These are phyloP conservation scores for Brachionus angularis DNA, from an alignment of 1,140 invertebrate genomes.

Conservation along the genomic window DNA sequence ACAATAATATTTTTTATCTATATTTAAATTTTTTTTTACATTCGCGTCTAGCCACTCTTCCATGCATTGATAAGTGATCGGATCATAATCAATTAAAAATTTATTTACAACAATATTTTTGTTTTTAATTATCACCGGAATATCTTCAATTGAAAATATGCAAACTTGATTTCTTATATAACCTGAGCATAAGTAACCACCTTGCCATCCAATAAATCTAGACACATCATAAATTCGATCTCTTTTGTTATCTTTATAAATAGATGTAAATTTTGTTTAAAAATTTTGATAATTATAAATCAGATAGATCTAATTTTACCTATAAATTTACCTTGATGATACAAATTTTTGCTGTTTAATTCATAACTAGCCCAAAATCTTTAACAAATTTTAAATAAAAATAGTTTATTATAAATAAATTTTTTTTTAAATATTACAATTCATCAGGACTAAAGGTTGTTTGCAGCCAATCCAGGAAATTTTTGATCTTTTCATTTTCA, in stretches of 20 bases:
- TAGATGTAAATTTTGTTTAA: too few relatives aligned
- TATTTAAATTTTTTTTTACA: too few relatives aligned
- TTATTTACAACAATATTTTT: constrained; percentile 54
- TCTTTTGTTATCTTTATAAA: background rate
- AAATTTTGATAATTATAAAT: too few relatives aligned
- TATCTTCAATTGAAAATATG: constrained; percentile 49
- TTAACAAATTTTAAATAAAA: too few relatives aligned
- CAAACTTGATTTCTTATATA: constrained; percentile 47
- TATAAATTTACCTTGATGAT: background rate
- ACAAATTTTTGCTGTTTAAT: constrained; percentile 21
- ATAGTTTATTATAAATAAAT: too few relatives aligned
- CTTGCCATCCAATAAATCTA: constrained; percentile 15
- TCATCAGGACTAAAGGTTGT: constrained; percentile 26
- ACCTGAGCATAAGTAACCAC: background rate
- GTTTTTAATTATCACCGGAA: constrained; percentile 45
- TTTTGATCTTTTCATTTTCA: background rate
- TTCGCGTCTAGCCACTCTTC: constrained; percentile 49
- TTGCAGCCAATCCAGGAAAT: constrained; percentile 13
- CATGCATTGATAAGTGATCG: constrained; percentile 50
- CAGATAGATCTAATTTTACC: too few relatives aligned
- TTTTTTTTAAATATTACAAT: too few relatives aligned
- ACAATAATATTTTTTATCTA: too few relatives aligned
- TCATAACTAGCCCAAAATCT: constrained; percentile 34
- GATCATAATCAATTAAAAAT: constrained; percentile 50
- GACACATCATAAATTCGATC: background rate